Percentiles rank a stretch among this genome's conserved stretches.
phyloP scores from a whole-genome alignment of 1,140 invertebrate genomes.

The Parapsyche elsis region DNA sequence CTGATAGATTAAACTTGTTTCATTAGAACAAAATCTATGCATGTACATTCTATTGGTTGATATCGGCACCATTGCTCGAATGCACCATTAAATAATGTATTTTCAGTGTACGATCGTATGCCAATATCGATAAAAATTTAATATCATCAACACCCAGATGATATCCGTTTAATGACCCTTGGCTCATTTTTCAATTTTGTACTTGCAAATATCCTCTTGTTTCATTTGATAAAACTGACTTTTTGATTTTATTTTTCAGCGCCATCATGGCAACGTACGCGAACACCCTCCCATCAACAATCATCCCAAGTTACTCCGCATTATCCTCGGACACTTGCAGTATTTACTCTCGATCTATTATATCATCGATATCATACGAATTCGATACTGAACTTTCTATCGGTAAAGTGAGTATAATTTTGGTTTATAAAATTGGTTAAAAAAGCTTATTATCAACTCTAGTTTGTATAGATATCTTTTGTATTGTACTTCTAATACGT shows the following conservation, averaged over 20 bases:
- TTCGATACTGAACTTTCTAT: not conserved
- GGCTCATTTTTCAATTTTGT: no score
- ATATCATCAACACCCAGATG: no score
- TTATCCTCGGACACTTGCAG: slow-evolving; percentile 45
- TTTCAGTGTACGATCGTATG: no score
- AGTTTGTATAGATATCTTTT: not conserved
- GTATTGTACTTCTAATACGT: not conserved
- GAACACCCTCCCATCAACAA: slow-evolving; percentile 42
- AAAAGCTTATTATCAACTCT: no score
- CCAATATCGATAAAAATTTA: no score
- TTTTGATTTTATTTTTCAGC: slow-evolving; percentile 46
- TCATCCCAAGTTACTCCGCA: slow-evolving; percentile 45
- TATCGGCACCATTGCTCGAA: no score
- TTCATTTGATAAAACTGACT: not conserved
- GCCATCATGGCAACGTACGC: slow-evolving; percentile 54
- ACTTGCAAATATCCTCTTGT: no score
- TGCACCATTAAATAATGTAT: no score
- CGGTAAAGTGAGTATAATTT: slow-evolving; percentile 14
- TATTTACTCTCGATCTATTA: not conserved
- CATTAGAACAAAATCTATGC: no score
- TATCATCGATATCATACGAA: not conserved
- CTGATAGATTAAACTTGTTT: no score
- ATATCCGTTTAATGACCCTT: no score
- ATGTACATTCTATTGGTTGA: no score
- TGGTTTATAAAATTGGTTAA: not conserved